A percentile compares a stretch with the other conserved stretches of the same genome.
Evolutionary conservation across 2,888 invertebrate species (phyloP).

Genomic region (Dorcus parallelipipedus): DNA sequence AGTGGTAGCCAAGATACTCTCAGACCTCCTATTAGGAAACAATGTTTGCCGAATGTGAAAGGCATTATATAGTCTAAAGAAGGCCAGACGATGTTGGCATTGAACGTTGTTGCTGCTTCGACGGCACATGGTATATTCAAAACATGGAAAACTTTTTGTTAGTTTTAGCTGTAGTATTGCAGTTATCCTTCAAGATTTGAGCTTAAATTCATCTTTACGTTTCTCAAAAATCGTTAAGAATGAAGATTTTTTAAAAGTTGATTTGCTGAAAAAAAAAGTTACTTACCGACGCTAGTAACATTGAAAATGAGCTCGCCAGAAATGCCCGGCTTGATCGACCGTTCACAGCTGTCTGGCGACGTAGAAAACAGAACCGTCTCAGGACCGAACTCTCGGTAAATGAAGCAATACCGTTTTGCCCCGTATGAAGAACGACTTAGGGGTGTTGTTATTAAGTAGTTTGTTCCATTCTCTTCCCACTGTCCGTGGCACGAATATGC

Average conservation of each 20-base stretch:
- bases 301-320: slow-evolving; percentile 65
- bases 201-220: no score
- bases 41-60: no score
- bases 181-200: no score
- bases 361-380: slow-evolving; percentile 55
- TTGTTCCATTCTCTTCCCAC: slow-evolving; percentile 84
- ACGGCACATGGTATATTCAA: no score
- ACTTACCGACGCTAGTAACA: slow-evolving; percentile 65
- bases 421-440: slow-evolving; percentile 64
- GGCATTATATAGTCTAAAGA: no score
- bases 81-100: no score
- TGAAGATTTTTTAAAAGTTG: neutral
- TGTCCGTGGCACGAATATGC: slow-evolving; percentile 88
- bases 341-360: slow-evolving; percentile 63
- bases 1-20: no score
- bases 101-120: no score
- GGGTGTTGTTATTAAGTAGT: slow-evolving; percentile 80
- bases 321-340: slow-evolving; percentile 52
- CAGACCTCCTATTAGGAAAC: no score
- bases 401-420: slow-evolving; percentile 71
- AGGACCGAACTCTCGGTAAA: slow-evolving; percentile 61
- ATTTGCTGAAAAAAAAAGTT: neutral
- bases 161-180: no score
- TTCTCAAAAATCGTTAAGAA: no score
- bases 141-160: no score